Evolutionary conservation across 1,140 invertebrate species (phyloP).

Genomic region (Nilaparvata lugens): DNA sequence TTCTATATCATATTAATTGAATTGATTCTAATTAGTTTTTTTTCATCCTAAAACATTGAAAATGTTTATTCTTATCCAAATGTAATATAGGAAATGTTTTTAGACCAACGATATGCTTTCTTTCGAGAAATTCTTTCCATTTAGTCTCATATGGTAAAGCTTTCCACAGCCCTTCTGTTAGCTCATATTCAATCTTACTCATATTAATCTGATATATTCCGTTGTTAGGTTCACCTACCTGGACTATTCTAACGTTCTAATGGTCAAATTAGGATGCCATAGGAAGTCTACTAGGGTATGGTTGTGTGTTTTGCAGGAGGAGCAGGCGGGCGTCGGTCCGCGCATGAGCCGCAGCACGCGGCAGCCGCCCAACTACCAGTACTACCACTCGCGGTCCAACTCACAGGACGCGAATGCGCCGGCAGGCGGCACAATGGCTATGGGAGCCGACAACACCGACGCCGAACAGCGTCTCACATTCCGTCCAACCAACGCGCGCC

Average conservation of each 20-base stretch:
- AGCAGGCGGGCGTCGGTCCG: constrained; percentile 58
- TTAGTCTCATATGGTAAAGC: no score
- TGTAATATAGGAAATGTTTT: no score
- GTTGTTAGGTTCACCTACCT: no score
- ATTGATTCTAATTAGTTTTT: no score
- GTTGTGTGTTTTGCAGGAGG: constrained; percentile 51
- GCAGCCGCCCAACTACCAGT: constrained; percentile 5
- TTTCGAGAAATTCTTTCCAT: no score
- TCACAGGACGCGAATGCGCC: constrained; percentile 30
- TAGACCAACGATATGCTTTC: no score
- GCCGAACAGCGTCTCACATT: constrained; percentile 44
- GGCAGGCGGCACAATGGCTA: constrained; percentile 14
- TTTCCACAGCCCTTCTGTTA: no score
- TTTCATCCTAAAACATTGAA: no score
- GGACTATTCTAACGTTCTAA: not conserved
- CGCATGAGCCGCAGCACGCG: constrained; percentile 25
- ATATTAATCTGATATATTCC: no score
- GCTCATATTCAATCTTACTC: no score
- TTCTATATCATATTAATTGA: no score
- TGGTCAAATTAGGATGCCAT: not conserved
- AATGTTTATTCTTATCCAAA: no score
- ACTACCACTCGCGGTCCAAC: constrained; percentile 33
- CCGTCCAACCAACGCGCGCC: constrained; percentile 31
- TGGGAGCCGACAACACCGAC: constrained; percentile 30
- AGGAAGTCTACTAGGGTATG: not conserved